These are phyloP conservation scores for Cossypha heuglini DNA, from an alignment of 2,797 vertebrate species.

Conservation along the genomic window DNA sequence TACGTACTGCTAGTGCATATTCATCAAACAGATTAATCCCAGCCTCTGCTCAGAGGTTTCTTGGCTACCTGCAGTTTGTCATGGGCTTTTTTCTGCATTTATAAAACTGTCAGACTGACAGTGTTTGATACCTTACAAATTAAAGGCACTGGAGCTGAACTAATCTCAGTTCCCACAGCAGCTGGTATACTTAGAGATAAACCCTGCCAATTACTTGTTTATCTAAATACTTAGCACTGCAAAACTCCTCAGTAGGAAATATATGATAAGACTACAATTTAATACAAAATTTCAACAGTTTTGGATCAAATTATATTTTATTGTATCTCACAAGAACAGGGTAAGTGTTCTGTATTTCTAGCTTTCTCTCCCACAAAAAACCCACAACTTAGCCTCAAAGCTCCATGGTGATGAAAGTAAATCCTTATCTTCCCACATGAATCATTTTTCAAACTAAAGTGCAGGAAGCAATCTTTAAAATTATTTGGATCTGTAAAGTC, in stretches of 20 bases:
- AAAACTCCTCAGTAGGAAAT: slow-evolving; percentile 23
- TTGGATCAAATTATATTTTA: slow-evolving; percentile 20
- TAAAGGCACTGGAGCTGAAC: slow-evolving; percentile 50
- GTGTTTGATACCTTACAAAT: slow-evolving; percentile 44
- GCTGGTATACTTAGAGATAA: slow-evolving; percentile 61
- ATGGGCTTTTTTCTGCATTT: background rate
- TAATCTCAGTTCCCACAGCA: slow-evolving; percentile 44
- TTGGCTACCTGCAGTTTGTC: slow-evolving; percentile 31
- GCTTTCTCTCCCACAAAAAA: background rate
- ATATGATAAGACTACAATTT: slow-evolving; percentile 7
- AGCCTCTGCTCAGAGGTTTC: slow-evolving; percentile 9
- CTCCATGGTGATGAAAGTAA: background rate
- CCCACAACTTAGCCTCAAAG: background rate
- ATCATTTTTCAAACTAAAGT: background rate
- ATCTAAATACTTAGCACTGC: background rate
- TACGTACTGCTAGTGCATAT: background rate
- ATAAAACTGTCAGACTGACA: slow-evolving; percentile 43
- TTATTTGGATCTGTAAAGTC: background rate
- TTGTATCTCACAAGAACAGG: background rate
- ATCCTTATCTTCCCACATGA: background rate
- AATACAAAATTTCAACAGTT: slow-evolving; percentile 16
- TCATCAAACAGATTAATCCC: background rate
- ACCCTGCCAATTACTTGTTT: slow-evolving; percentile 57
- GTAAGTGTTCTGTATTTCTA: background rate
- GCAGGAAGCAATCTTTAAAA: background rate